Conservation (phyloP, 2,113 vertebrate genomes). For the Laticauda laticaudata region DNA sequence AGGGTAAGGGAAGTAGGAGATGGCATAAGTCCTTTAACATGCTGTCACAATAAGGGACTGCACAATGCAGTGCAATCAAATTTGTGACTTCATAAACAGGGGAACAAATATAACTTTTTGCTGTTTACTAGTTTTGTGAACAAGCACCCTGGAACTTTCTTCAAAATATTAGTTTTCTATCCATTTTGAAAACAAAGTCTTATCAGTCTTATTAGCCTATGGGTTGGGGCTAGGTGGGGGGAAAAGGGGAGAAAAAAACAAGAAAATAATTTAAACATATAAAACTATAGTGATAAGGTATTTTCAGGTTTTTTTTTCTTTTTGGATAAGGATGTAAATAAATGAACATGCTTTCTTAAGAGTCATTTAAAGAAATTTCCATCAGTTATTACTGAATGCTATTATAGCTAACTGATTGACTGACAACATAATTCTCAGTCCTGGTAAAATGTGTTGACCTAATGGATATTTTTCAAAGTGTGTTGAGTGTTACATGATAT, state of each 20-base stretch:
- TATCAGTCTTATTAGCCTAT: constrained; percentile 41
- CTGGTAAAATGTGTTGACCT: constrained; percentile 59
- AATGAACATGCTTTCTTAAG: constrained; percentile 44
- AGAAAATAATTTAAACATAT: constrained; percentile 35
- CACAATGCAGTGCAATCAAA: not conserved
- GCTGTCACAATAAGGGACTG: not conserved
- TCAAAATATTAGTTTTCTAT: constrained; percentile 21
- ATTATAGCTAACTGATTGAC: constrained; percentile 65
- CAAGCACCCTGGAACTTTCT: constrained; percentile 4
- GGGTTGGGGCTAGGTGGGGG: too few relatives aligned
- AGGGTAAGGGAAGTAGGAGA: too few relatives aligned
- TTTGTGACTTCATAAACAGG: not conserved
- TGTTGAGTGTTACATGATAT: constrained; percentile 60
- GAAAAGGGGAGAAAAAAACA: constrained; percentile 23
- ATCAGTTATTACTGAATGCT: constrained; percentile 61
- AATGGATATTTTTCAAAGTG: constrained; percentile 66
- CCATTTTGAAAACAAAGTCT: constrained; percentile 41
- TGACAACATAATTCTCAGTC: constrained; percentile 58
- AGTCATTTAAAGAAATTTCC: constrained; percentile 52
- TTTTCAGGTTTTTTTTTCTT: not conserved
- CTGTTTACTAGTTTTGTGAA: not conserved
- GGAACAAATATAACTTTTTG: not conserved
- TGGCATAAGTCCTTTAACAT: not conserved
- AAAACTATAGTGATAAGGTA: constrained; percentile 43
- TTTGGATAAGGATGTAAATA: constrained; percentile 30